Evolutionary conservation across 1,140 invertebrate genomes (phyloP).

Genomic region (Acyrthosiphon pisum): DNA sequence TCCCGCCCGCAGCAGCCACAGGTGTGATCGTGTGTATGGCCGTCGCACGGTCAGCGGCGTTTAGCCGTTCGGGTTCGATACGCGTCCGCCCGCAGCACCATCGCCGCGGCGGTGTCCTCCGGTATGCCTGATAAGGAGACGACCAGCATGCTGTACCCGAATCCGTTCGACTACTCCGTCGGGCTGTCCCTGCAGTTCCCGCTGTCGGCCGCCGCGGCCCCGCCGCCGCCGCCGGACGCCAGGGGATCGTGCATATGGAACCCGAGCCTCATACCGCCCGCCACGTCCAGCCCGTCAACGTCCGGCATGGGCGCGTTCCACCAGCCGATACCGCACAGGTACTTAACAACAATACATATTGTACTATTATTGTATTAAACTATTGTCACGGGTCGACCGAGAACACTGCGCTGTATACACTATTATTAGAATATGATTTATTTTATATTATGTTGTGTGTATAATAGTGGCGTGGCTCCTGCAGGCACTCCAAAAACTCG

Average conservation of each 20-base stretch:
- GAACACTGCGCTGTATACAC: too few relatives aligned
- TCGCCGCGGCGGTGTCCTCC: not conserved
- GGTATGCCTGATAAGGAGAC: slow-evolving; percentile 51
- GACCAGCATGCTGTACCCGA: slow-evolving; percentile 53
- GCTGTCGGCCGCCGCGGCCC: slow-evolving; percentile 42
- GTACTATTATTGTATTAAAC: too few relatives aligned
- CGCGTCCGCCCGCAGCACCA: not conserved
- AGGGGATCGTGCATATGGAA: slow-evolving; percentile 54
- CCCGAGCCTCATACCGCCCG: slow-evolving; percentile 52
- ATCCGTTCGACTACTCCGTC: slow-evolving; percentile 50
- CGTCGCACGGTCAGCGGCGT: slow-evolving; percentile 40
- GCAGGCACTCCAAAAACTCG: too few relatives aligned
- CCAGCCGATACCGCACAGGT: slow-evolving; percentile 54
- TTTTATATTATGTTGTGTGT: too few relatives aligned
- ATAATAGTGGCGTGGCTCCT: too few relatives aligned
- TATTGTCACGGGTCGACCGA: not conserved
- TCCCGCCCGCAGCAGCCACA: not conserved
- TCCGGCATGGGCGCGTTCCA: slow-evolving; percentile 47
- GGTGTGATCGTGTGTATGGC: slow-evolving; percentile 25
- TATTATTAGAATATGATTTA: too few relatives aligned
- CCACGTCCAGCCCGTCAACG: slow-evolving; percentile 47
- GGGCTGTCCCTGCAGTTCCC: slow-evolving; percentile 53
- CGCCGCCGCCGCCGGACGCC: slow-evolving; percentile 49
- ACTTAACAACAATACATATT: not conserved
- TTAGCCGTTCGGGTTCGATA: slow-evolving; percentile 7